phyloP scores from a whole-genome alignment of 2,113 vertebrate species.

The Ctenomys sociabilis region DNA sequence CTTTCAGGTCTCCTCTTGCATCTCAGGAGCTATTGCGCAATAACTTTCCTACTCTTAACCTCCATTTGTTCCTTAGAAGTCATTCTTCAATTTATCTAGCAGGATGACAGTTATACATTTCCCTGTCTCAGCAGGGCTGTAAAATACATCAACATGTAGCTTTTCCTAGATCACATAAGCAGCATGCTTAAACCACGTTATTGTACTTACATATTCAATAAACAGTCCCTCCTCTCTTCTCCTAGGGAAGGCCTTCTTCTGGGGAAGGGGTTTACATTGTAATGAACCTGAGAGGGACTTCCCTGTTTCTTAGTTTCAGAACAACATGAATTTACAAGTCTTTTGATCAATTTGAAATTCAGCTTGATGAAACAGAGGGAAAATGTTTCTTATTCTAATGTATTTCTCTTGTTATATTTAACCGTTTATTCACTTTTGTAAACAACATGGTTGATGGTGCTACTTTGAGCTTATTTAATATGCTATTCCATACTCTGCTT shows the following conservation, averaged over 20 bases:
- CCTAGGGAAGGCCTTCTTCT: background rate
- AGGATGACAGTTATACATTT: background rate
- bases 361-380: background rate
- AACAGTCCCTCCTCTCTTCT: background rate
- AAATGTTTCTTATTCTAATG: background rate
- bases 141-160: background rate
- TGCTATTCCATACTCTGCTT: background rate
- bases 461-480: background rate
- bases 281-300: background rate
- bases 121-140: background rate
- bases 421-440: constrained; percentile 24
- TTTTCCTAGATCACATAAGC: too few species aligned
- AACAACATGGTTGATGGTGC: background rate
- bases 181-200: background rate
- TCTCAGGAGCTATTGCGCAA: background rate
- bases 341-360: background rate
- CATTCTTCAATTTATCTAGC: background rate
- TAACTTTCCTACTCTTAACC: background rate
- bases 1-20: background rate
- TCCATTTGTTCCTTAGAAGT: background rate
- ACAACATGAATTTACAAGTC: background rate
- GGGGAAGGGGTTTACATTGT: background rate
- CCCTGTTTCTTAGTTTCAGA: background rate
- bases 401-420: background rate
- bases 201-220: background rate